Conservation (phyloP, 2,113 vertebrate genomes). For the Poeciliopsis turrubarensis region DNA sequence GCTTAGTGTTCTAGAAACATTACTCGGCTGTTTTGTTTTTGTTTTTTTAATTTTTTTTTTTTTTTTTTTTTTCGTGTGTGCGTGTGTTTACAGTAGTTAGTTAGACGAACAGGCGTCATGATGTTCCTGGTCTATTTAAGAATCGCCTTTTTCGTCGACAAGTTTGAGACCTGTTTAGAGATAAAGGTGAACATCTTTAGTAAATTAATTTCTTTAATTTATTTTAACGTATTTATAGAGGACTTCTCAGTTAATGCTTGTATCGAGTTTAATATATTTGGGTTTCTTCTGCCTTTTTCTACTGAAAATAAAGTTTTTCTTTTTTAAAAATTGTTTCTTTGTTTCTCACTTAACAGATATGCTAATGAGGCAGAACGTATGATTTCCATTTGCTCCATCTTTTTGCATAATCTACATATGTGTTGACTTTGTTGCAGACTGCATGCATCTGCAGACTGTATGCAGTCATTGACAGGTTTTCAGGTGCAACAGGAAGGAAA, state of each 20-base stretch:
- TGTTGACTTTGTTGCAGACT: neutral
- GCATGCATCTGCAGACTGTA: neutral
- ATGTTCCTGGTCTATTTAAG: slow-evolving; percentile 73
- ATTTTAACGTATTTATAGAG: slow-evolving; percentile 86
- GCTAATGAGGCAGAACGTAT: neutral
- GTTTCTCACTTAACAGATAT: neutral
- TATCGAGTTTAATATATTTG: slow-evolving; percentile 87
- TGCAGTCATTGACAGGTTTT: neutral
- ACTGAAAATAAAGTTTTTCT: slow-evolving; percentile 79
- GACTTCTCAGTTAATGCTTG: slow-evolving; percentile 78
- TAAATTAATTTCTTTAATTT: slow-evolving; percentile 84
- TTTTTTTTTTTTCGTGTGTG: neutral
- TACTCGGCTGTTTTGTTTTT: slow-evolving; percentile 38
- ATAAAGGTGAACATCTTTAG: slow-evolving; percentile 73
- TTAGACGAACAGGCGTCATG: slow-evolving; percentile 53
- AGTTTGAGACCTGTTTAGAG: slow-evolving; percentile 73
- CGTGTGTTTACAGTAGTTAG: slow-evolving; percentile 61
- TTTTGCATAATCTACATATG: neutral
- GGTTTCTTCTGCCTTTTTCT: slow-evolving; percentile 71
- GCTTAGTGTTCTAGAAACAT: slow-evolving; percentile 63
- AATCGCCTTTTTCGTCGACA: slow-evolving; percentile 51
- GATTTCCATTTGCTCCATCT: neutral
- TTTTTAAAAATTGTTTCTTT: slow-evolving; percentile 9
- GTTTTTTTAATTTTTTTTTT: neutral
- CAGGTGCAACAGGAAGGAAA: slow-evolving; percentile 19